A percentile compares a stretch with the other conserved stretches of the same genome.
phyloP scores from a whole-genome alignment of 2,113 vertebrate genomes.

The Centrocercus urophasianus region DNA sequence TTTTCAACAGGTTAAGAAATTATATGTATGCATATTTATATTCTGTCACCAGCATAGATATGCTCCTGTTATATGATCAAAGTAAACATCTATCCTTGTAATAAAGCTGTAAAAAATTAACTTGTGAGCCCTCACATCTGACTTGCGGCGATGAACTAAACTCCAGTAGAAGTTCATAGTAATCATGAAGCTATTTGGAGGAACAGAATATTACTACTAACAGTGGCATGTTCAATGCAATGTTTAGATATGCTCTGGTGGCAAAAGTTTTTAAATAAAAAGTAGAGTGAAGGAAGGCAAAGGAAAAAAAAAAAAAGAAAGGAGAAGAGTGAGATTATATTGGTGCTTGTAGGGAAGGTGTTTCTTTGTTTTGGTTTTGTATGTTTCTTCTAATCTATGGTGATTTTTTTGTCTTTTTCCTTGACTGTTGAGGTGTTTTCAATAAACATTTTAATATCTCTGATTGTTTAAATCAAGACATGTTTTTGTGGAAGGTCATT shows the following conservation, averaged over 20 bases:
- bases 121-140: not conserved
- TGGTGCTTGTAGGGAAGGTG: not conserved
- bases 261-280: not conserved
- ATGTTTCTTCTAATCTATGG: no score
- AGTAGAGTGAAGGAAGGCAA: not conserved
- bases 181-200: not conserved
- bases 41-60: not conserved
- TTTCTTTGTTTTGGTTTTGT: not conserved
- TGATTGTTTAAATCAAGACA: not conserved
- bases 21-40: not conserved
- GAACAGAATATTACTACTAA: not conserved
- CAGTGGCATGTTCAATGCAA: accelerated
- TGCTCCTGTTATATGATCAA: not conserved
- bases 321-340: not conserved
- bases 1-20: not conserved
- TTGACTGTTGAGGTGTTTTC: not conserved
- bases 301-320: not conserved
- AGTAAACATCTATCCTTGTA: not conserved
- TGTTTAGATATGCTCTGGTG: not conserved
- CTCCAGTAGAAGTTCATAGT: not conserved
- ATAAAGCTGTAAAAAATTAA: not conserved
- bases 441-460: not conserved
- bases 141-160: not conserved
- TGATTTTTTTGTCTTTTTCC: not conserved
- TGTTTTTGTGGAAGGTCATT: not conserved